Conservation (phyloP, 2,797 vertebrate genomes). For the Pseudochirops corinnae region DNA sequence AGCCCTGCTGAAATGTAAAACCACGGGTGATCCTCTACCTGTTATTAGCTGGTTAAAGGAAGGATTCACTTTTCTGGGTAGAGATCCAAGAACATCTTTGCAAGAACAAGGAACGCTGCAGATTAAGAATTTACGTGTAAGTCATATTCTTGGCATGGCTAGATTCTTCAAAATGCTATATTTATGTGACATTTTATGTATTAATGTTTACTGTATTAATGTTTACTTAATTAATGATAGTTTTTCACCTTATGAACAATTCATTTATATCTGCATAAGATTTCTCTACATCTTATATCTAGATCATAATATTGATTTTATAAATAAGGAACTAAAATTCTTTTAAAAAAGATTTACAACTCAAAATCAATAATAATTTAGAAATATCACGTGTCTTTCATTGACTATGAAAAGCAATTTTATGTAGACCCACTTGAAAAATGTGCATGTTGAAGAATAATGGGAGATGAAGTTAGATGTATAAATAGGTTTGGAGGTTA, state of each 20-base stretch:
- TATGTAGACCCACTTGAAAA: background rate
- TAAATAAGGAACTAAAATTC: conserved; percentile 44
- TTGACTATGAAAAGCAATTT: background rate
- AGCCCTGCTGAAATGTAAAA: conserved; percentile 96
- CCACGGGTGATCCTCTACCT: conserved; percentile 97
- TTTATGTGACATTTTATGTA: background rate
- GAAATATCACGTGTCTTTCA: background rate
- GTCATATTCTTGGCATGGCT: background rate
- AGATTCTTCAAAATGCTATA: background rate
- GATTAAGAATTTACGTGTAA: conserved; percentile 94
- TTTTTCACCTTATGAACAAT: background rate
- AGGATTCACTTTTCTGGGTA: conserved; percentile 95
- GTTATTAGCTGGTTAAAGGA: conserved; percentile 98
- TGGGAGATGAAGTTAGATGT: background rate
- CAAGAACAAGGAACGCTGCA: conserved; percentile 96
- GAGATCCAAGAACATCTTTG: conserved; percentile 95
- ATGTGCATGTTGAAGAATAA: background rate
- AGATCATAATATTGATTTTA: background rate
- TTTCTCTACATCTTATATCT: background rate
- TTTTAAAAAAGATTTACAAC: background rate
- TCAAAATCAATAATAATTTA: conserved; percentile 25
- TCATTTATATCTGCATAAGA: background rate
- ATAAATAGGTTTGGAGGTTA: background rate
- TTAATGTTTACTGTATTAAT: background rate
- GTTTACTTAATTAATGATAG: background rate